Conservation (phyloP, 2,888 invertebrate species). For the Hermaeophaga mercurialis region DNA sequence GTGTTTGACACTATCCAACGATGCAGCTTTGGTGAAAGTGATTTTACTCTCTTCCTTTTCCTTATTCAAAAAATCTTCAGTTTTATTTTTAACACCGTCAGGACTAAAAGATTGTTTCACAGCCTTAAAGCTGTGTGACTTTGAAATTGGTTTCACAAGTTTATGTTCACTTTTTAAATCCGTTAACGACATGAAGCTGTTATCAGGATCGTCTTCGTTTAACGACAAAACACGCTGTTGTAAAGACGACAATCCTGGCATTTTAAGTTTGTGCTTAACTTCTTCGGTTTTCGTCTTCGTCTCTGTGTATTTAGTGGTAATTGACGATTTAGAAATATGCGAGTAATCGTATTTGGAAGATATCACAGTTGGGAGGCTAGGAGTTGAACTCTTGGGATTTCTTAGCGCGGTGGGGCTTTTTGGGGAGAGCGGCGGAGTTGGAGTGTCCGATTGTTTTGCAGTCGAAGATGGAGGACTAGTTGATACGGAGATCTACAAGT, state of each 20-base stretch:
- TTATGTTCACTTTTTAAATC: conserved; percentile 45
- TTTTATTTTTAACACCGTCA: conserved; percentile 9
- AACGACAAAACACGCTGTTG: conserved; percentile 62
- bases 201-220: conserved; percentile 46
- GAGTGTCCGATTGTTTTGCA: conserved; percentile 5
- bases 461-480: conserved; percentile 29
- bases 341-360: conserved; percentile 31
- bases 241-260: conserved; percentile 61
- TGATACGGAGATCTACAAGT: conserved; percentile 32
- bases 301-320: conserved; percentile 32
- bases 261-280: conserved; percentile 54
- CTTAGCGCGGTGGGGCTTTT: conserved; percentile 33
- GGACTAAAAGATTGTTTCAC: conserved; percentile 47
- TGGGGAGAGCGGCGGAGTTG: conserved; percentile 36
- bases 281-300: conserved; percentile 42
- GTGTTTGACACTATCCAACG: conserved; percentile 66
- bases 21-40: conserved; percentile 52
- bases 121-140: conserved; percentile 74
- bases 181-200: conserved; percentile 52
- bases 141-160: conserved; percentile 64
- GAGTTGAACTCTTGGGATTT: conserved; percentile 24
- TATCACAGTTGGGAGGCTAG: conserved; percentile 39
- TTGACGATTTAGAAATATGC: conserved; percentile 23
- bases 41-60: conserved; percentile 34
- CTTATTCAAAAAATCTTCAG: conserved; percentile 28